A percentile compares a stretch with the other conserved stretches of the same genome.
Evolutionary conservation across 2,113 vertebrate genomes (phyloP).

Genomic region (Thamnophis sirtalis): DNA sequence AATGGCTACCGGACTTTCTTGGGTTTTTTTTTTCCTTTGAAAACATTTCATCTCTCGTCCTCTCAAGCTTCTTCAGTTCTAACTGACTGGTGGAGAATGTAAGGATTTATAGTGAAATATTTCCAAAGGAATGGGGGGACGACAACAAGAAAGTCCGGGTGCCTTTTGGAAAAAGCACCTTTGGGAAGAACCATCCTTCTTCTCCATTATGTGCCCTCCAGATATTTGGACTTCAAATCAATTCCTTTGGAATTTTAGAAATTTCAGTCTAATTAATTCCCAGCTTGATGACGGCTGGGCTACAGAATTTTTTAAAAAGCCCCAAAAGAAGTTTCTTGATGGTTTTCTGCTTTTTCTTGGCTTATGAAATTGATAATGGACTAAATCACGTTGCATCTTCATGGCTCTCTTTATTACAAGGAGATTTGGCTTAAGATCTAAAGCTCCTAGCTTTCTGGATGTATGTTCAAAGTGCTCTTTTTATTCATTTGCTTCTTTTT

Average conservation of each 20-base stretch:
- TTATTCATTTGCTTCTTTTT: neutral
- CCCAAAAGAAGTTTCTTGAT: neutral
- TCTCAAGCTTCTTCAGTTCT: neutral
- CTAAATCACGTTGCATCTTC: neutral
- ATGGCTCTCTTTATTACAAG: neutral
- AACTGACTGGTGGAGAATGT: neutral
- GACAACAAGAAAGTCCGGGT: neutral
- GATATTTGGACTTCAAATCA: neutral
- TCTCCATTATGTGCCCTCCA: neutral
- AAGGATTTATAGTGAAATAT: neutral
- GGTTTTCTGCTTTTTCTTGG: neutral
- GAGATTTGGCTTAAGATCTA: neutral
- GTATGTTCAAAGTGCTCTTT: neutral
- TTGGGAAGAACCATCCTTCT: neutral
- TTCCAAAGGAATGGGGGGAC: neutral
- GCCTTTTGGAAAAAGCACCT: neutral
- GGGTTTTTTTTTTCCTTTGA: neutral
- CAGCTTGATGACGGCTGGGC: neutral
- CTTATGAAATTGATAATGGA: neutral
- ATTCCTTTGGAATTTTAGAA: neutral
- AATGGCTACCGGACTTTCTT: neutral
- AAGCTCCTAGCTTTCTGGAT: neutral
- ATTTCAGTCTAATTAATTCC: neutral
- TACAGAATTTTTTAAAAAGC: neutral
- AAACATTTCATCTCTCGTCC: neutral